Base-by-base conservation (phyloP, 2,113 vertebrate genomes). In the Oncorhynchus tshawytscha region DNA sequence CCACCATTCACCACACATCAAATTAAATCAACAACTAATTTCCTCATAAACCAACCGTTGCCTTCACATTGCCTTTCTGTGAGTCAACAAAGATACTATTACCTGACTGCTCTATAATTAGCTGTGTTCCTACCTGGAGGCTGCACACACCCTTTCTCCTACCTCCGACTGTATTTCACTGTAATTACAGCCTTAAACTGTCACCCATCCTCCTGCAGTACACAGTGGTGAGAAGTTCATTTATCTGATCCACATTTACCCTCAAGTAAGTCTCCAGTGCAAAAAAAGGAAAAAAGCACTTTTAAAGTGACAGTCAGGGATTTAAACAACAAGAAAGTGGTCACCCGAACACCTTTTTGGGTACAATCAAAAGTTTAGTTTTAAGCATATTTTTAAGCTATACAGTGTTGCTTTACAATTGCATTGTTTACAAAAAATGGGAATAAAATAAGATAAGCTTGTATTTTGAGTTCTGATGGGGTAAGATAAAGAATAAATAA, bases 81-180 rank as follows among this genome's bases (percentile, higher is more conserved):
- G 82, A 79, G 73, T 90, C 81, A 80, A 64, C 57, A 77, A 70
- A 78, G 73, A 90, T 81, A 84, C 70, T 82, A 78, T 89, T 81
- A 84, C 70, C 49, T 72, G 86, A 75, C 80, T 85, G 88, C 88
- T 92, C 79, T 66, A 69, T 76, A 85, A 89, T 93, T 88, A 86
- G 85, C 6, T 69, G 20, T n/a, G 16, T 70, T 87, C 85, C 80
- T 71, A 79, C 73, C 68, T 79, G 81, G 76, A 87, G 89, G 80
- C 73, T 73, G 82, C 86, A 91, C 87, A 81, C 72, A 84, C 85
- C 81, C 67, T 27, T 85, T 86, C 88, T 78, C 86, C 86, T 73
- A 81, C 67, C 78, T 86, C 85, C 89, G 86, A 90, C 91, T 89
- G 79, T 74, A 88, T 92, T 91, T 90, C 81, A 85, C 49, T 71